phyloP scores from a whole-genome alignment of 2,888 invertebrate genomes.

The Lepidochrysops patricia region DNA sequence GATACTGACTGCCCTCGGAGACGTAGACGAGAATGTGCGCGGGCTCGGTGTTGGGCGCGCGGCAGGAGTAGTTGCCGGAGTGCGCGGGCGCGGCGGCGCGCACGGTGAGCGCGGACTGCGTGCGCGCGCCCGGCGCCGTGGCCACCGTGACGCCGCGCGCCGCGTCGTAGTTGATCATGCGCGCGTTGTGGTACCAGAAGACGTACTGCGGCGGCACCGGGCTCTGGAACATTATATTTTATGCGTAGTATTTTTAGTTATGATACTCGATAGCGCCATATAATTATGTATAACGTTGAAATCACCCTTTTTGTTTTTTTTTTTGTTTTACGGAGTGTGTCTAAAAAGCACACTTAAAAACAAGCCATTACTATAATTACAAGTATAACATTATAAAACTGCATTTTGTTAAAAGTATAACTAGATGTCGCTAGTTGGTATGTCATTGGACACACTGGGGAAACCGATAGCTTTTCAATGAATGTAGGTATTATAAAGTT shows the following conservation, averaged over 20 bases:
- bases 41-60: conserved; percentile 91
- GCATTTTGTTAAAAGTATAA: too few species aligned
- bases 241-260: not conserved
- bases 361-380: too few species aligned
- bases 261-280: not conserved
- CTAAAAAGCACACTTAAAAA: too few species aligned
- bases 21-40: conserved; percentile 93
- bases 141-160: conserved; percentile 87
- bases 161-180: conserved; percentile 94
- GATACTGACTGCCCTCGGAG: conserved; percentile 83
- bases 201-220: conserved; percentile 95
- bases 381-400: too few species aligned
- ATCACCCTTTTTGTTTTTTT: too few species aligned
- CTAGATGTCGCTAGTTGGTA: too few species aligned
- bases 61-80: conserved; percentile 94
- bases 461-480: too few species aligned
- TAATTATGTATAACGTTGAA: too few species aligned
- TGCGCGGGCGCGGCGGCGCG: conserved; percentile 81
- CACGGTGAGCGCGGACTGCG: conserved; percentile 89
- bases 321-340: too few species aligned
- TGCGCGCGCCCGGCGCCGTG: conserved; percentile 88
- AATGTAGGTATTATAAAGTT: too few species aligned
- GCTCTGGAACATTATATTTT: conserved; percentile 72
- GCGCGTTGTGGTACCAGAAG: conserved; percentile 96
- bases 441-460: too few species aligned